A percentile compares a stretch with the other conserved stretches of the same genome.
Conservation (phyloP, 2,888 invertebrate species). For the Teleiodes luculella region DNA sequence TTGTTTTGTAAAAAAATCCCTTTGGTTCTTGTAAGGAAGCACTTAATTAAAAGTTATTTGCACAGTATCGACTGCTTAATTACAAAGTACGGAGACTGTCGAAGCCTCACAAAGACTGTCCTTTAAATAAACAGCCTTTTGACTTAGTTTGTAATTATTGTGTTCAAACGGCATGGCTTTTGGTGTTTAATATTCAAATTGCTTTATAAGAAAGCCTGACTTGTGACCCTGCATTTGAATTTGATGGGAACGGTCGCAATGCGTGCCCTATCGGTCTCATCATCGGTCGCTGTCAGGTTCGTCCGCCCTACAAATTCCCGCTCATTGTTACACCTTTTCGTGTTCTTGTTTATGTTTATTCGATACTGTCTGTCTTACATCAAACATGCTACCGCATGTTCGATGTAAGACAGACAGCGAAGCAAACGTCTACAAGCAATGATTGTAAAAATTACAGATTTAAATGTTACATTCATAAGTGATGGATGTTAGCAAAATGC, state of each 20-base stretch:
- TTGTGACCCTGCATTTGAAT: neutral
- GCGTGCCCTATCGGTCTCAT: constrained; percentile 38
- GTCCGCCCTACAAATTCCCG: constrained; percentile 25
- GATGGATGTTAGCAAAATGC: no score
- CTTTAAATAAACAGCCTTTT: neutral
- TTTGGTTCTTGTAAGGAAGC: neutral
- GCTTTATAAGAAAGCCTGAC: constrained; percentile 3
- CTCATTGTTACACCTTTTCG: neutral
- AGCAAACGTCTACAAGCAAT: no score
- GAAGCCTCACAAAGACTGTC: neutral
- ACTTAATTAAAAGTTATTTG: neutral
- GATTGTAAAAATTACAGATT: no score
- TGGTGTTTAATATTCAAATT: constrained; percentile 12
- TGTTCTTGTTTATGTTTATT: neutral
- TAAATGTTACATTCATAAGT: no score
- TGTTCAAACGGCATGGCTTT: neutral
- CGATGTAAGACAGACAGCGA: no score
- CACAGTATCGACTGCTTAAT: neutral
- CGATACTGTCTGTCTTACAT: neutral
- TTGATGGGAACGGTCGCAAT: constrained; percentile 23
- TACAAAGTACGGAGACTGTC: neutral
- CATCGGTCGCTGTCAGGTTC: constrained; percentile 29
- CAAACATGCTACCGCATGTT: no score
- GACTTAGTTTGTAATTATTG: neutral
- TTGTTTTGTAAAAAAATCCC: neutral